A percentile compares a stretch with the other conserved stretches of the same genome.
These are phyloP conservation scores for Prochilodus magdalenae DNA, from an alignment of 2,113 vertebrate species.

Conservation along the genomic window DNA sequence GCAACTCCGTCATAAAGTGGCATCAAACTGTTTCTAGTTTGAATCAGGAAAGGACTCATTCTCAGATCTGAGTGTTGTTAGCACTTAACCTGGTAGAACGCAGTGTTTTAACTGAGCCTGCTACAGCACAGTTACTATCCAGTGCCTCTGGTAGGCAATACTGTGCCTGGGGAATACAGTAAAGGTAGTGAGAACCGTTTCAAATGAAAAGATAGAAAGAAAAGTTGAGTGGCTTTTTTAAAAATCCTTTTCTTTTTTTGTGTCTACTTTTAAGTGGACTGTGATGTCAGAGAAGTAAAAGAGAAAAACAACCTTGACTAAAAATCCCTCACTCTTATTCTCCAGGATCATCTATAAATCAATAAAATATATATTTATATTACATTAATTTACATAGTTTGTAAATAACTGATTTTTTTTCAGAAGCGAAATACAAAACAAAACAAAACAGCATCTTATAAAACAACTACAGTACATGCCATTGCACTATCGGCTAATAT, in stretches of 20 bases:
- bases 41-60: background rate
- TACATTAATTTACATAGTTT: slow-evolving; percentile 71
- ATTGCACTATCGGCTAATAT: slow-evolving; percentile 71
- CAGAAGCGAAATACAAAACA: slow-evolving; percentile 73
- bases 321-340: slow-evolving; percentile 15
- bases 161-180: slow-evolving; percentile 7
- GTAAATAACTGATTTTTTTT: slow-evolving; percentile 63
- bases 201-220: background rate
- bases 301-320: slow-evolving; percentile 2
- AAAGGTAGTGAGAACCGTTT: background rate
- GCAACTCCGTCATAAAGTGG: background rate
- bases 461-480: slow-evolving; percentile 73
- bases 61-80: background rate
- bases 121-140: background rate
- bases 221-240: background rate
- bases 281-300: background rate
- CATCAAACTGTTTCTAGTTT: background rate
- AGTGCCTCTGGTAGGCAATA: background rate
- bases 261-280: background rate
- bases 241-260: background rate
- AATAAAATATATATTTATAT: slow-evolving; percentile 64
- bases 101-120: slow-evolving; percentile 24
- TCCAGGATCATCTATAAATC: slow-evolving; percentile 52
- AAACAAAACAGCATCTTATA: slow-evolving; percentile 73
- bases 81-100: background rate